Evolutionary conservation across 2,888 invertebrate species (phyloP).

Genomic region (Euzetes globulus): DNA sequence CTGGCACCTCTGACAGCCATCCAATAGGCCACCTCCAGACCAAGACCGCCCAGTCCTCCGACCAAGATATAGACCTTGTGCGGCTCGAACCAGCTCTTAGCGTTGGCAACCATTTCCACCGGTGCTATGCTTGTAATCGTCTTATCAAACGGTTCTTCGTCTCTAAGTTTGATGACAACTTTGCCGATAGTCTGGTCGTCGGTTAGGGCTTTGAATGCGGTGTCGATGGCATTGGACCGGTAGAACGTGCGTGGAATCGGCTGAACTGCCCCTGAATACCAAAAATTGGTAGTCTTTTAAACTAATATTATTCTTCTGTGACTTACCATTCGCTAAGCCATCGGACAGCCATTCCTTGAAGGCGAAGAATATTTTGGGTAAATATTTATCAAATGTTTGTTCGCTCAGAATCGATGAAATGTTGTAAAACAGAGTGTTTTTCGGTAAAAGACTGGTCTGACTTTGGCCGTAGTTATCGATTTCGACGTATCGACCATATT

Average conservation of each 20-base stretch:
- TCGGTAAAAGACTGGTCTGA: not conserved
- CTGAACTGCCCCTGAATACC: slow-evolving; percentile 83
- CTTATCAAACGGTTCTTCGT: slow-evolving; percentile 53
- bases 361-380: slow-evolving; percentile 14
- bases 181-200: slow-evolving; percentile 97
- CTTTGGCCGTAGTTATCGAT: slow-evolving; percentile 49
- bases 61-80: not conserved
- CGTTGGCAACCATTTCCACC: not conserved
- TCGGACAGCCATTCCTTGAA: slow-evolving; percentile 53
- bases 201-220: slow-evolving; percentile 85
- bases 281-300: too few species aligned
- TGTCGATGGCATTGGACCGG: slow-evolving; percentile 75
- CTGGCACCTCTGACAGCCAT: slow-evolving; percentile 78
- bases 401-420: slow-evolving; percentile 24
- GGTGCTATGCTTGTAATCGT: too few species aligned
- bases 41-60: slow-evolving; percentile 90
- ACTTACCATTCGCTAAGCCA: slow-evolving; percentile 72
- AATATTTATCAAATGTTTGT: slow-evolving; percentile 2
- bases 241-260: slow-evolving; percentile 82
- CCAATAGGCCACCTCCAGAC: slow-evolving; percentile 86
- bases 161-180: slow-evolving; percentile 66
- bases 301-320: not conserved
- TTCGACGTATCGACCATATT: slow-evolving; percentile 53
- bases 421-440: slow-evolving; percentile 20
- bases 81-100: slow-evolving; percentile 25